Percentiles rank a stretch among this genome's conserved stretches.
Evolutionary conservation across 2,113 vertebrate species (phyloP).

Genomic region (Elachura formosa): DNA sequence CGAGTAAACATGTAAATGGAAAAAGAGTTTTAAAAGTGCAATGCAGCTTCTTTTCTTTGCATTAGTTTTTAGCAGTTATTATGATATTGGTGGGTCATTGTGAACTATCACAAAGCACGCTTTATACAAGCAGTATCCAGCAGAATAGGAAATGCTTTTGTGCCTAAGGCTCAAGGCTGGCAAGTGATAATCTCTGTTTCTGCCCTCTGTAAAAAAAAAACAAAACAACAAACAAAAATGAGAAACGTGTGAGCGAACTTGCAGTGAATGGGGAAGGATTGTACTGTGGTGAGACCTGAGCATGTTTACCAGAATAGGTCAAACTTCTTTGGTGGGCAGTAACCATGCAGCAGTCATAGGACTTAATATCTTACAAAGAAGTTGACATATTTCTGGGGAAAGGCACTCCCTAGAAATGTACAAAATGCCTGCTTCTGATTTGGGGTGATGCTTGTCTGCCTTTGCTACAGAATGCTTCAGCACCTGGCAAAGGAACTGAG

Average conservation of each 20-base stretch:
- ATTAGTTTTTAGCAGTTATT: not conserved
- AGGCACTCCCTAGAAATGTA: not conserved
- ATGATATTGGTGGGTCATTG: not conserved
- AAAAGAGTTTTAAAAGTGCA: not conserved
- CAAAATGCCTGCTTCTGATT: not conserved
- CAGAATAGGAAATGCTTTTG: not conserved
- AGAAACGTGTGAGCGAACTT: not conserved
- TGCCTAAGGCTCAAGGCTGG: not conserved
- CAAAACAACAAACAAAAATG: too few relatives aligned
- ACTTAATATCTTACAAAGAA: not conserved
- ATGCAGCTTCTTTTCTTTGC: not conserved
- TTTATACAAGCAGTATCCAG: not conserved
- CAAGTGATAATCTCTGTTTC: not conserved
- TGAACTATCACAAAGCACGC: fast-evolving
- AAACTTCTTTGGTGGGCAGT: not conserved
- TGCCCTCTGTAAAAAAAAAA: not conserved
- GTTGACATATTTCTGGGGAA: not conserved
- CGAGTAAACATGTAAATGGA: not conserved
- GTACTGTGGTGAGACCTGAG: not conserved
- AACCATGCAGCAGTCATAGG: not conserved
- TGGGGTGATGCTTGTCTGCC: not conserved
- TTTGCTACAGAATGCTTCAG: not conserved
- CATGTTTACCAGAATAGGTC: not conserved
- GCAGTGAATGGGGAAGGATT: not conserved
- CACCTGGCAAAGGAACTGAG: not conserved